These are phyloP conservation scores for Rhinella marina DNA, from an alignment of 2,797 vertebrate species.

Conservation along the genomic window DNA sequence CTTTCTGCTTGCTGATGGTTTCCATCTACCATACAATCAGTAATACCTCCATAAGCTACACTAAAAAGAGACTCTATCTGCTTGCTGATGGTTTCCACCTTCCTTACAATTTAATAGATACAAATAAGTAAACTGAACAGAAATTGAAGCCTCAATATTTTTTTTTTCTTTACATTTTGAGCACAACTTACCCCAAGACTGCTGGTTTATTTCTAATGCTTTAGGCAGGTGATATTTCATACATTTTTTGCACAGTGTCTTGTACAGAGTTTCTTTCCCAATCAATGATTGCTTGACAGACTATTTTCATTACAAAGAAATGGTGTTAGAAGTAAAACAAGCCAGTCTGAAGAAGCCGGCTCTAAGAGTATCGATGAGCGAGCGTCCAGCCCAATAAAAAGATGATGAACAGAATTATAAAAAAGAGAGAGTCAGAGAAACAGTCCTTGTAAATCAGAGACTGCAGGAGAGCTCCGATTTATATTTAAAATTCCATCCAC, in stretches of 20 bases:
- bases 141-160: background rate
- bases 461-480: conserved; percentile 8
- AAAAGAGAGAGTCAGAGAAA: background rate
- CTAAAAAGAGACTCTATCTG: too few relatives aligned
- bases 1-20: too few relatives aligned
- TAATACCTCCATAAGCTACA: too few relatives aligned
- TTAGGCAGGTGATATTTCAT: background rate
- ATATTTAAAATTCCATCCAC: conserved; percentile 36
- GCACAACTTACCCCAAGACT: background rate
- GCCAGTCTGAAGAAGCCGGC: background rate
- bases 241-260: background rate
- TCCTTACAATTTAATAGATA: background rate
- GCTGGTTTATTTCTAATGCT: background rate
- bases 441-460: conserved; percentile 19
- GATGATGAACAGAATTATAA: background rate
- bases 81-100: background rate
- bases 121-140: background rate
- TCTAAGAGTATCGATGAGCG: conserved; percentile 26
- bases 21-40: too few relatives aligned
- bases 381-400: conserved; percentile 37
- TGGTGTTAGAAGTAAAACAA: conserved; percentile 13
- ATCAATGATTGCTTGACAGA: conserved; percentile 44
- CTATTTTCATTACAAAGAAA: conserved; percentile 43
- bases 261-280: background rate
- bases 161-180: background rate